Conservation (phyloP, 1,140 invertebrate species). For the Heliothis subflexa region DNA sequence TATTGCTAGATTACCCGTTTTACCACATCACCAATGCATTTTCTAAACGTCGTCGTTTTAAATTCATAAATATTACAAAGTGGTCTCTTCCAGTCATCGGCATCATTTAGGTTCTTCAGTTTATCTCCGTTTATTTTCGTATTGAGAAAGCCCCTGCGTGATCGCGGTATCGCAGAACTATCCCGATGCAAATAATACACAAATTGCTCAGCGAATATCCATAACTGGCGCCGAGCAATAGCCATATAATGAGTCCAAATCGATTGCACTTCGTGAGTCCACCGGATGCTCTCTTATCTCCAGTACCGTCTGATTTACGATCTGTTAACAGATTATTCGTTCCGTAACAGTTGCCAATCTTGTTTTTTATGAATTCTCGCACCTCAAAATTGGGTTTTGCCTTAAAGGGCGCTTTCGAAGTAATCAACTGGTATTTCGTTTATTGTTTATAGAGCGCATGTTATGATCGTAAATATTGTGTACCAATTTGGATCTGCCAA, state of each 20-base stretch:
- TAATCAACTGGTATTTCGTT: constrained; percentile 19
- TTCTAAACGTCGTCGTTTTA: too few species aligned
- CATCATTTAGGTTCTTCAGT: constrained; percentile 1
- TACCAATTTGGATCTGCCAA: constrained; percentile 8
- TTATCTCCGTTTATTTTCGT: constrained; percentile 61
- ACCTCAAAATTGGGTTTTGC: constrained; percentile 47
- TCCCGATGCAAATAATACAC: constrained; percentile 74
- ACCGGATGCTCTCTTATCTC: constrained; percentile 45
- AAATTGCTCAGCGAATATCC: constrained; percentile 75
- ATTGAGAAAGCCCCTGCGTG: constrained; percentile 63
- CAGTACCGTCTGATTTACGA: constrained; percentile 64
- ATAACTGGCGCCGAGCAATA: constrained; percentile 68
- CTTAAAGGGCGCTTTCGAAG: constrained; percentile 37
- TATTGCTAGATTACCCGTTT: too few species aligned
- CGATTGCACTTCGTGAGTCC: constrained; percentile 59
- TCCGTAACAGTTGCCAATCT: constrained; percentile 48
- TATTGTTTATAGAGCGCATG: constrained; percentile 37
- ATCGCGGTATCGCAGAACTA: constrained; percentile 65
- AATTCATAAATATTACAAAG: too few species aligned
- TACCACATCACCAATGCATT: too few species aligned
- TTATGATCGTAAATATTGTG: constrained; percentile 26
- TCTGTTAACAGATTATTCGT: constrained; percentile 66
- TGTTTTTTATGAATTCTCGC: constrained; percentile 29
- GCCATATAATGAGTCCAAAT: constrained; percentile 73
- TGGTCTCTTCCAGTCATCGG: constrained; percentile 30